Evolutionary conservation across 2,113 vertebrate genomes (phyloP).

Genomic region (Panurus biarmicus): DNA sequence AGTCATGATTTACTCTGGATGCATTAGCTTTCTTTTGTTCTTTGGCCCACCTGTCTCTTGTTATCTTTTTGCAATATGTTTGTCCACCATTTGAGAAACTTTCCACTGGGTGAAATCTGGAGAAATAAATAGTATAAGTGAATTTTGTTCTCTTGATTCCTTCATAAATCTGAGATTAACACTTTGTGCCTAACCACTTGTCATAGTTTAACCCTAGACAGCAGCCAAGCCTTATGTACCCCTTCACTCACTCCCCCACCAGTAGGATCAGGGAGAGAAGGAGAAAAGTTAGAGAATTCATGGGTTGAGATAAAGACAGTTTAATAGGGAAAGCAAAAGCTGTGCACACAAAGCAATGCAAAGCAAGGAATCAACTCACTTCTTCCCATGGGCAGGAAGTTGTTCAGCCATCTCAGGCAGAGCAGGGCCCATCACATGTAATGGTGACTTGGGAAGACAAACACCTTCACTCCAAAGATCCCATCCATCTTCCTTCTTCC

Average conservation of each 20-base stretch:
- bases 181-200: neutral
- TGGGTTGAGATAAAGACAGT: neutral
- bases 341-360: neutral
- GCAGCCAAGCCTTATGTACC: neutral
- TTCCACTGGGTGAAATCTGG: neutral
- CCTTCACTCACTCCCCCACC: fast-evolving
- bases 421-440: neutral
- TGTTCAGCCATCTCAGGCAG: neutral
- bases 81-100: neutral
- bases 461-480: neutral
- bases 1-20: neutral
- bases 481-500: neutral
- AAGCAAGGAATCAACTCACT: neutral
- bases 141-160: neutral
- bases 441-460: neutral
- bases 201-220: neutral
- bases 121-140: neutral
- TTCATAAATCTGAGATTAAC: neutral
- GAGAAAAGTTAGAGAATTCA: neutral
- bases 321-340: neutral
- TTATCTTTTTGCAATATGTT: neutral
- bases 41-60: neutral
- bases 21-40: neutral
- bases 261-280: neutral
- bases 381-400: neutral